Base-by-base conservation (phyloP, 2,797 vertebrate genomes). In the Brachymystax lenok region DNA sequence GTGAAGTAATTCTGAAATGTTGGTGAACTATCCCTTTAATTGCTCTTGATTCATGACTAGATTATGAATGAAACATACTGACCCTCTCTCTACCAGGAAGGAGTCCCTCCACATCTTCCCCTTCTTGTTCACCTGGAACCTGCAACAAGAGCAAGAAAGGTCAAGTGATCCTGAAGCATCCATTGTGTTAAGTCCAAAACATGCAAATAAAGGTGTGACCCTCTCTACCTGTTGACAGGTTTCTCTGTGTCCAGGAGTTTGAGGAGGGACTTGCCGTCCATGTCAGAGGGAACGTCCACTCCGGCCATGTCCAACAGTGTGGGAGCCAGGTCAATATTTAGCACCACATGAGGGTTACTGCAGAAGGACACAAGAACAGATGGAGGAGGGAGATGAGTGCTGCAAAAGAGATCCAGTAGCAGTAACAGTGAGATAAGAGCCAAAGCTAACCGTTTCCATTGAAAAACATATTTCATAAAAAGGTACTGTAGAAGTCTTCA, bases 251-350 rank as follows among this genome's bases (percentile, higher is more conserved):
- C 97, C 90, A 99, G 87, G 73, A 99, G 89, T 77, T 98, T 98
- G 30, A 99, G 94, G 90, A 99, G 96, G 4, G 98, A 99, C 83
- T 98, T 98, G 70, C 98, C 97, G 10, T 99, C 98, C 97, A 99
- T 99, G 74, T 99, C 97, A 12, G 94, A 84, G 0, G 98, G 97
- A 82, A 98, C 95, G 83, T 97, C 96, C 82, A 98, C 86, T 3
- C 97, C 97, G 0, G 97, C 98, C 83, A 99, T 99, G 90, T 99
- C 97, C 86, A 99, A 93, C 89, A 99, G 90, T 74, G 98, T 98
- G 21, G 98, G 98, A 1, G 97, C 98, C 7, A 99, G 92, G 90
- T 99, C 98, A 19, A 98, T 92, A 86, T 99, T 99, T 81, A 99
- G 88, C 76, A 99, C 97, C 21, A 99, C 93, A 82, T 98, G 96